phyloP scores from a whole-genome alignment of 2,888 invertebrate genomes.

The Mystacides longicornis region DNA sequence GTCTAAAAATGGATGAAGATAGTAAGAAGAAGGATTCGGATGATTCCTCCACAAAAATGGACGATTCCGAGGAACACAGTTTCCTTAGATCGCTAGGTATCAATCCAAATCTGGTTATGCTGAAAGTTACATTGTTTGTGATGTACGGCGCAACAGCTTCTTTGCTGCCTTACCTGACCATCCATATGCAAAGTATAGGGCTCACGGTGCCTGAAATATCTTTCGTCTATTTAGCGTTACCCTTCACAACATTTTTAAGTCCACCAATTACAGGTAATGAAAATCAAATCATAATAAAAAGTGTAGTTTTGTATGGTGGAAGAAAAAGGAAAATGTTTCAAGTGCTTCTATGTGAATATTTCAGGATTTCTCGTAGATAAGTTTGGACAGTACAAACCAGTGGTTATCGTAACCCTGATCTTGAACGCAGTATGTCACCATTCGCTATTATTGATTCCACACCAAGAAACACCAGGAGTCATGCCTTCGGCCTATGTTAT shows the following conservation, averaged over 20 bases:
- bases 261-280: constrained; percentile 69
- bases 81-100: constrained; percentile 48
- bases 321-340: not conserved
- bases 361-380: constrained; percentile 78
- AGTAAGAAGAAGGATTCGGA: constrained; percentile 45
- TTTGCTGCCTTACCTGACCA: constrained; percentile 76
- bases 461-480: constrained; percentile 69
- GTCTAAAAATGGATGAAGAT: constrained; percentile 24
- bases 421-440: constrained; percentile 75
- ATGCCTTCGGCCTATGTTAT: constrained; percentile 70
- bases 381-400: constrained; percentile 77
- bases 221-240: constrained; percentile 77
- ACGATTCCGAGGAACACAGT: constrained; percentile 32
- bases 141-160: constrained; percentile 82
- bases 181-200: constrained; percentile 87
- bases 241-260: constrained; percentile 78
- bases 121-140: constrained; percentile 75
- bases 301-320: not conserved
- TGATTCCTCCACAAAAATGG: constrained; percentile 41
- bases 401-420: constrained; percentile 69
- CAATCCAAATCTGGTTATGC: constrained; percentile 71
- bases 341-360: constrained; percentile 31
- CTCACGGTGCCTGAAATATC: constrained; percentile 81
- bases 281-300: not conserved
- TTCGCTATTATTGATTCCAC: constrained; percentile 69